Conservation (phyloP, 2,797 vertebrate species). For the Arnoldichthys spilopterus region DNA sequence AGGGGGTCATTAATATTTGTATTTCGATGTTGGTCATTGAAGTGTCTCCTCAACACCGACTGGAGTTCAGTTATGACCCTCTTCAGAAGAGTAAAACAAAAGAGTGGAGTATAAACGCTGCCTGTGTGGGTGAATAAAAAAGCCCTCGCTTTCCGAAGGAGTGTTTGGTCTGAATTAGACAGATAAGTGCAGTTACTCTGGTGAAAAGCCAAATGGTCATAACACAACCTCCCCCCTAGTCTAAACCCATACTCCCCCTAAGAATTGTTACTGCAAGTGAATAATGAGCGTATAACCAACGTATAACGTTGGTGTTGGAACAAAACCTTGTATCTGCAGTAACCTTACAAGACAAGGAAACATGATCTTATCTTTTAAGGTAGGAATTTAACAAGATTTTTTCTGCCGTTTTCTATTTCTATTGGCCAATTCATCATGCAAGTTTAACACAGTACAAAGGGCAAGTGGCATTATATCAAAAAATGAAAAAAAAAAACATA, state of each 20-base stretch:
- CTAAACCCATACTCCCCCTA: not conserved
- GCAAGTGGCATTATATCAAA: no score
- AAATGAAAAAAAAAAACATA: no score
- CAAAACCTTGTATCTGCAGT: not conserved
- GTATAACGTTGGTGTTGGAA: conserved; percentile 6
- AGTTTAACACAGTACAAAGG: no score
- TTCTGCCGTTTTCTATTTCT: no score
- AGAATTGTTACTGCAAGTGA: not conserved
- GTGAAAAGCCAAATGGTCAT: conserved; percentile 55
- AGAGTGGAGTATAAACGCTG: conserved; percentile 7
- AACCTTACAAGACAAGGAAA: not conserved
- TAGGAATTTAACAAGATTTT: no score
- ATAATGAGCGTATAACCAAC: not conserved
- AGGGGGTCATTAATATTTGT: not conserved
- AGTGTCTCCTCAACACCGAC: conserved; percentile 18
- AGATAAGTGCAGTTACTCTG: conserved; percentile 61
- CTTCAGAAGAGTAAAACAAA: conserved; percentile 31
- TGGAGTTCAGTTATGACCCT: conserved; percentile 26
- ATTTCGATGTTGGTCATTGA: conserved; percentile 27
- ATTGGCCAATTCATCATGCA: no score
- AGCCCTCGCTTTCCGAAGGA: conserved; percentile 14
- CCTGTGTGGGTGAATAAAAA: not conserved
- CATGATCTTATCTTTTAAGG: no score
- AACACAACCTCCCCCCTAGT: conserved; percentile 33
- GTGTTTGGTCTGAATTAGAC: conserved; percentile 58